These are phyloP conservation scores for Aplochiton taeniatus DNA, from an alignment of 2,797 vertebrate species.

Conservation along the genomic window DNA sequence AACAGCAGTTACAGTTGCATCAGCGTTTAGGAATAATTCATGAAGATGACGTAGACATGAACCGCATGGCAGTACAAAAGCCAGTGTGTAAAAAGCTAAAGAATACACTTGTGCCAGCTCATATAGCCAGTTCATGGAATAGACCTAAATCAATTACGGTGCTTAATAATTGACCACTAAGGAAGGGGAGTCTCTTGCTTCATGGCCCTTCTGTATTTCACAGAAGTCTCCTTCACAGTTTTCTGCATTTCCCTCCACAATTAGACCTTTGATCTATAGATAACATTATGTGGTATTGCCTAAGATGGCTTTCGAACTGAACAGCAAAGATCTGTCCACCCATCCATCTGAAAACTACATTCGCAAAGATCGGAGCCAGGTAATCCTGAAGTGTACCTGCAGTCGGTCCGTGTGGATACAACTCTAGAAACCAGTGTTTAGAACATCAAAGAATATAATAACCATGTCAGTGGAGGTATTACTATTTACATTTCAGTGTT, in stretches of 20 bases:
- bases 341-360: constrained; percentile 10
- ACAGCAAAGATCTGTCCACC: constrained; percentile 15
- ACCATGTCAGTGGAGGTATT: not conserved
- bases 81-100: constrained; percentile 14
- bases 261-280: constrained; percentile 7
- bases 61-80: constrained; percentile 20
- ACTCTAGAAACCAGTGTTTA: constrained; percentile 56
- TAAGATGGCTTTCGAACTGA: constrained; percentile 1
- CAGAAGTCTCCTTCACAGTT: not conserved
- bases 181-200: constrained; percentile 5
- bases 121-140: constrained; percentile 1
- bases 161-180: constrained; percentile 19
- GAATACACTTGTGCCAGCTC: constrained; percentile 31
- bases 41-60: constrained; percentile 2
- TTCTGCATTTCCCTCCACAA: not conserved
- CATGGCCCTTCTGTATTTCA: constrained; percentile 21
- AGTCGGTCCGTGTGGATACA: constrained; percentile 14
- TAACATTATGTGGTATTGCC: constrained; percentile 9
- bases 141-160: not conserved
- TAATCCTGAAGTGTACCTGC: constrained; percentile 31
- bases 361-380: constrained; percentile 24
- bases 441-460: constrained; percentile 31
- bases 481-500: not conserved
- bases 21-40: constrained; percentile 19
- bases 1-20: constrained; percentile 42